Percentiles rank a stretch among this genome's conserved stretches.
phyloP scores from a whole-genome alignment of 1,140 invertebrate species.

The Calliphora vicina region DNA sequence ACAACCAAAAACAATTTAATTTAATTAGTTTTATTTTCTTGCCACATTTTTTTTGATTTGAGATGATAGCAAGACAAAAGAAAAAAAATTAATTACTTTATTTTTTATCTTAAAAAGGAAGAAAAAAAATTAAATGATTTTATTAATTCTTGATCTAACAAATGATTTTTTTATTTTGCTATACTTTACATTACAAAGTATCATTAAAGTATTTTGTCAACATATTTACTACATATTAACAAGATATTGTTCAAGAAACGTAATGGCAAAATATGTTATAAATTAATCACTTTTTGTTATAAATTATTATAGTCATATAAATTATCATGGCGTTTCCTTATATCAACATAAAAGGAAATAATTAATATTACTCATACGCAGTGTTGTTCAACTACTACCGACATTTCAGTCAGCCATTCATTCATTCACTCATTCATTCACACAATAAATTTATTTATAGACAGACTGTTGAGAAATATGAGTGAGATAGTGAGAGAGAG shows the following conservation, averaged over 20 bases:
- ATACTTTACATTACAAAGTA: too few species aligned
- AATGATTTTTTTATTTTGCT: too few species aligned
- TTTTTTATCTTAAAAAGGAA: not conserved
- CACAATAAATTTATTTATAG: too few species aligned
- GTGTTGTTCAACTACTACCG: not conserved
- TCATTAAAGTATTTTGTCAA: too few species aligned
- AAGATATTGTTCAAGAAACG: not conserved
- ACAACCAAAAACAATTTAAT: not conserved
- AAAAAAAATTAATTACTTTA: not conserved
- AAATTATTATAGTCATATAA: slow-evolving; percentile 5
- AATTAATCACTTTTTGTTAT: not conserved
- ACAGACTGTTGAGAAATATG: too few species aligned
- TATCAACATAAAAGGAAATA: not conserved
- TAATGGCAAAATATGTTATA: not conserved
- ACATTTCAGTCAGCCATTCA: too few species aligned
- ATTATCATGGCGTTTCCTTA: not conserved
- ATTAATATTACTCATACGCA: slow-evolving; percentile 13
- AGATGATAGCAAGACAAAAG: too few species aligned
- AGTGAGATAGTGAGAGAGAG: too few species aligned
- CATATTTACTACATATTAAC: not conserved
- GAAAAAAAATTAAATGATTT: not conserved
- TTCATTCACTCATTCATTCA: too few species aligned
- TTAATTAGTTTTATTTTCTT: not conserved
- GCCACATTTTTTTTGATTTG: not conserved
- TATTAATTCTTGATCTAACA: too few species aligned